Base-by-base conservation (phyloP, 2,888 invertebrate genomes). In the Acrobasis consociella region DNA sequence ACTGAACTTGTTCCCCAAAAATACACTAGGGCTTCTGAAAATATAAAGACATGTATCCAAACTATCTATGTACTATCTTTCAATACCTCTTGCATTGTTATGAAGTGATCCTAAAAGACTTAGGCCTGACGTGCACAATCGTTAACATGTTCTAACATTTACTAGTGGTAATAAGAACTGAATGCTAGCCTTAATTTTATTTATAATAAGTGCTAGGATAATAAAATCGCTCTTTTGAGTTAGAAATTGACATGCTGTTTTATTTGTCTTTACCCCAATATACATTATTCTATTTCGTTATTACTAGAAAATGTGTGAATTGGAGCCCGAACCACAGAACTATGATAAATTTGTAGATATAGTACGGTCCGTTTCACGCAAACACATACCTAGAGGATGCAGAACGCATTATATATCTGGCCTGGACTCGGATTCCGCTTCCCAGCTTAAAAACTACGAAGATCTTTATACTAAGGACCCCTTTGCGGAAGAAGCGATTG, bases 171-270 rank as follows among this genome's bases (percentile, higher is more conserved):
- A 87, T 90, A 89, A 87, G 91, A 92, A 91, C 91, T 91, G 90
- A 91, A 84, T 83, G 89, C 87, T 91, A 90, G 91, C 89, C 89
- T 90, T 91, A 89, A 89, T 88, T 89, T 89, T 84, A 90, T 90
- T 91, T 89, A 91, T 88, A 78, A 85, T 89, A 91, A 91, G 89
- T 86, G 86, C 85, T 91, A 92, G 91, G 85, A 81, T 87, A 88
- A 89, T 89, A 90, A 92, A 62, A 91, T 83, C 80, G 87, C 91
- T 91, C 91, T 90, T 91, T 89, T 90, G 90, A 91, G 91, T 91
- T 91, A 88, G 85, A 90, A 91, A 89, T 81, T 83, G 65, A 83
- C 65, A 68, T 72, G 76, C 74, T 85, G 86, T 91, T 91, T 91
- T 80, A 88, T 87, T 90, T 80, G 52, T 16, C 22, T 52, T 7